Percentiles rank a stretch among this genome's conserved stretches.
Evolutionary conservation across 2,888 invertebrate species (phyloP).

Genomic region (Parapristionchus giblindavisi): DNA sequence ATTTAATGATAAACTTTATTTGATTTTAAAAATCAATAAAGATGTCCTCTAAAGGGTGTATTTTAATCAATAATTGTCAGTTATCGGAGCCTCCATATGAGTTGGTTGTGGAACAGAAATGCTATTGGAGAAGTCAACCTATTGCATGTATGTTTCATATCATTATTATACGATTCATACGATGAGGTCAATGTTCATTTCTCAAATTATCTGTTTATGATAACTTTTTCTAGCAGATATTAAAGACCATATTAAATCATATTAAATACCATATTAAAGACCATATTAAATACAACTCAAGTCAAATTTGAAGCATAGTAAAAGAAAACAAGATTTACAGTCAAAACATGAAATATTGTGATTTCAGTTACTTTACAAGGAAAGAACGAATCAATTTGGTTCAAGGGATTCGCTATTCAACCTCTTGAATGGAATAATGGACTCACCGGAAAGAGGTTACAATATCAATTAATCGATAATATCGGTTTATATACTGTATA

Average conservation of each 20-base stretch:
- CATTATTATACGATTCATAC: neutral
- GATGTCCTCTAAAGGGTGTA: neutral
- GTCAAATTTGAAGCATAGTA: too few relatives aligned
- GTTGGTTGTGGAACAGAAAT: constrained; percentile 62
- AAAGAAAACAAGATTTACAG: too few relatives aligned
- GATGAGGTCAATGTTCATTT: neutral
- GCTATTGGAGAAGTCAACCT: constrained; percentile 67
- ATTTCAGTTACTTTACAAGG: constrained; percentile 64
- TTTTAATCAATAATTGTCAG: constrained; percentile 36
- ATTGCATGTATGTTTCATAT: constrained; percentile 53
- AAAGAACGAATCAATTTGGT: constrained; percentile 59
- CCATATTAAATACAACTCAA: too few relatives aligned
- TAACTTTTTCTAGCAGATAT: too few relatives aligned
- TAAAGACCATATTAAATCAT: too few relatives aligned
- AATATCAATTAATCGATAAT: too few relatives aligned
- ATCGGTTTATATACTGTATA: too few relatives aligned
- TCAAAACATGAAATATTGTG: constrained; percentile 14
- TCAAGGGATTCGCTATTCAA: constrained; percentile 68
- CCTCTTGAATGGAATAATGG: constrained; percentile 64
- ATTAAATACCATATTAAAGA: too few relatives aligned
- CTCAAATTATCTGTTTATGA: too few relatives aligned
- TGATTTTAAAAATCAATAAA: constrained; percentile 33
- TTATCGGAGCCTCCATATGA: constrained; percentile 61
- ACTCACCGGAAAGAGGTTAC: constrained; percentile 55
- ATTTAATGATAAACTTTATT: neutral